Conservation (phyloP, 1,140 invertebrate genomes). For the Neotoxoptera formosana region DNA sequence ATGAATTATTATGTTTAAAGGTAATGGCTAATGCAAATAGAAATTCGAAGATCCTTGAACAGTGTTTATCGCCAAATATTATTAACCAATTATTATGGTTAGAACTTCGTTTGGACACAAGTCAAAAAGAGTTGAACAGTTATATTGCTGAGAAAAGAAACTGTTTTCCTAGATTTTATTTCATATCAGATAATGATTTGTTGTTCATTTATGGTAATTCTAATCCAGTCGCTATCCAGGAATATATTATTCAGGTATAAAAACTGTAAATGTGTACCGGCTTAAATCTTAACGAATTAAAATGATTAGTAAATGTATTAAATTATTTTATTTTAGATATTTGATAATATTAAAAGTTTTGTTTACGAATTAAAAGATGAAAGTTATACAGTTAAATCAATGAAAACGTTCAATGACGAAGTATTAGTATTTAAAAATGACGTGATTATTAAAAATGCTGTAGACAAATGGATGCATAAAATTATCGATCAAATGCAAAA, state of each 20-base stretch:
- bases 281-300: neutral
- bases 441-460: constrained; percentile 70
- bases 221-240: constrained; percentile 80
- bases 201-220: constrained; percentile 87
- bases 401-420: constrained; percentile 87
- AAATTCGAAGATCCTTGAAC: constrained; percentile 15
- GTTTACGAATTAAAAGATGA: constrained; percentile 71
- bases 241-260: constrained; percentile 84
- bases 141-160: constrained; percentile 87
- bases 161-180: constrained; percentile 89
- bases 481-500: constrained; percentile 83
- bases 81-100: neutral
- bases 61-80: constrained; percentile 22
- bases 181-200: constrained; percentile 91
- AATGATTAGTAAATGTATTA: neutral
- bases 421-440: constrained; percentile 79
- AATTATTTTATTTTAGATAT: constrained; percentile 67
- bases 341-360: constrained; percentile 84
- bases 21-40: constrained; percentile 31
- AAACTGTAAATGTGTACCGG: neutral
- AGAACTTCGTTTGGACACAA: neutral
- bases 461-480: constrained; percentile 91
- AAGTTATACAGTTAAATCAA: constrained; percentile 73
- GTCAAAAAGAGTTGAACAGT: constrained; percentile 66
- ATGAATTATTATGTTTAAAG: neutral